Evolutionary conservation across 2,797 vertebrate genomes (phyloP).

Genomic region (Tragelaphus oryx): DNA sequence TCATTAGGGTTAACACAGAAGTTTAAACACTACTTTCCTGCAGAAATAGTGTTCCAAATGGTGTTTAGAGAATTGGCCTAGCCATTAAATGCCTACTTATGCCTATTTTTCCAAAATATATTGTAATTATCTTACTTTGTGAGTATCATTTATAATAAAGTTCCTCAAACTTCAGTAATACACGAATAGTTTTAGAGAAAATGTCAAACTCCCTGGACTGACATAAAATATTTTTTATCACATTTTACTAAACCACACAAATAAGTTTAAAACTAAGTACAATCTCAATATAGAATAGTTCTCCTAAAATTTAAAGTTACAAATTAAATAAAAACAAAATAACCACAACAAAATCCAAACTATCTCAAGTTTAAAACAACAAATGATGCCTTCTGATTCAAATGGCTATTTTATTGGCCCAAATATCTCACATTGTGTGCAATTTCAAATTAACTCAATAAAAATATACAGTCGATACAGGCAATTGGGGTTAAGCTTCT

Average conservation of each 20-base stretch:
- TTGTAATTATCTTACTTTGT: neutral
- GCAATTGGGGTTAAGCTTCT: neutral
- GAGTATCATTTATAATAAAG: neutral
- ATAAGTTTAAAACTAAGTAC: neutral
- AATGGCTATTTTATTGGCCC: neutral
- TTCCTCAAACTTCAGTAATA: neutral
- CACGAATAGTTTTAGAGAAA: neutral
- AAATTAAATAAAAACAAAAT: neutral
- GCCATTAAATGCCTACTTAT: neutral
- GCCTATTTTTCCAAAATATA: neutral
- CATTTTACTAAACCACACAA: neutral
- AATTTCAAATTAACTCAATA: neutral
- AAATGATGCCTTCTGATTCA: neutral
- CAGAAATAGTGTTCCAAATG: neutral
- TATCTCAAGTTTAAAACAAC: neutral
- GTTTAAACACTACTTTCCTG: neutral
- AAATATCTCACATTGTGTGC: neutral
- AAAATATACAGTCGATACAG: neutral
- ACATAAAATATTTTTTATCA: conserved; percentile 3
- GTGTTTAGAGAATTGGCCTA: neutral
- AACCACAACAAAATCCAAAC: neutral
- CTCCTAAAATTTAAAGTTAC: neutral
- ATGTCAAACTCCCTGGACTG: neutral
- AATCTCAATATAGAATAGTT: neutral
- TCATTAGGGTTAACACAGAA: neutral